Conservation (phyloP, 1,140 invertebrate species). For the Drosophila bipectinata region DNA sequence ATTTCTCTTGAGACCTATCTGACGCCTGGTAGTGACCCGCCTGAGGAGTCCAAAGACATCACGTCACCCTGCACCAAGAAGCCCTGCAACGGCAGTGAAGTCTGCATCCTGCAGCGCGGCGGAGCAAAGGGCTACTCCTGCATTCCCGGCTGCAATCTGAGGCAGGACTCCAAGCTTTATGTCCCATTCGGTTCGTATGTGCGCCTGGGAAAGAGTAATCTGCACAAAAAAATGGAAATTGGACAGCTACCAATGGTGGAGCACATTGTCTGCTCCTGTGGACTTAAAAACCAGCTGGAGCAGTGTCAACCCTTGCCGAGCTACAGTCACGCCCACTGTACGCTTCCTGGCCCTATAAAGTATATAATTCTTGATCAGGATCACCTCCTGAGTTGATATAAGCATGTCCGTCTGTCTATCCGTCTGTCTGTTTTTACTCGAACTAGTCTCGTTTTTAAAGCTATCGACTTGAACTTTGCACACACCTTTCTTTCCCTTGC, state of each 20-base stretch:
- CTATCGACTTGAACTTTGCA: too few species aligned
- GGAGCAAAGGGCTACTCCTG: slow-evolving; percentile 88
- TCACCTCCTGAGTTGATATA: too few species aligned
- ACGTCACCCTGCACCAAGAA: slow-evolving; percentile 91
- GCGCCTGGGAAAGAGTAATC: slow-evolving; percentile 85
- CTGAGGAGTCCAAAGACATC: slow-evolving; percentile 84
- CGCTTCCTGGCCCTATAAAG: slow-evolving; percentile 86
- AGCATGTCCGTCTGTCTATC: too few species aligned
- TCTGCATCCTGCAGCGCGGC: slow-evolving; percentile 89
- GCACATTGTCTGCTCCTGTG: slow-evolving; percentile 90
- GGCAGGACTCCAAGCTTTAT: slow-evolving; percentile 90
- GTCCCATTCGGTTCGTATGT: slow-evolving; percentile 91
- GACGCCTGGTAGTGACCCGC: slow-evolving; percentile 80
- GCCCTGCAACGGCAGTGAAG: slow-evolving; percentile 88
- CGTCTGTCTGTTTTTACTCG: too few species aligned
- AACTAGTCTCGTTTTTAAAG: too few species aligned
- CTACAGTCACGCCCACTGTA: slow-evolving; percentile 88
- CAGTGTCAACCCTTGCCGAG: slow-evolving; percentile 91
- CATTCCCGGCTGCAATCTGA: slow-evolving; percentile 90
- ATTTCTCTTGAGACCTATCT: slow-evolving; percentile 88
- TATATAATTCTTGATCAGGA: too few species aligned
- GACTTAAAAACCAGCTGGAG: slow-evolving; percentile 87
- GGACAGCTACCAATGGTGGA: slow-evolving; percentile 51
- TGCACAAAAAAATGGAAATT: slow-evolving; percentile 31
- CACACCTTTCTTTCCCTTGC: too few species aligned